These are phyloP conservation scores for Panagrolaimus sp. DNA, from an alignment of 1,140 invertebrate genomes.

Conservation along the genomic window DNA sequence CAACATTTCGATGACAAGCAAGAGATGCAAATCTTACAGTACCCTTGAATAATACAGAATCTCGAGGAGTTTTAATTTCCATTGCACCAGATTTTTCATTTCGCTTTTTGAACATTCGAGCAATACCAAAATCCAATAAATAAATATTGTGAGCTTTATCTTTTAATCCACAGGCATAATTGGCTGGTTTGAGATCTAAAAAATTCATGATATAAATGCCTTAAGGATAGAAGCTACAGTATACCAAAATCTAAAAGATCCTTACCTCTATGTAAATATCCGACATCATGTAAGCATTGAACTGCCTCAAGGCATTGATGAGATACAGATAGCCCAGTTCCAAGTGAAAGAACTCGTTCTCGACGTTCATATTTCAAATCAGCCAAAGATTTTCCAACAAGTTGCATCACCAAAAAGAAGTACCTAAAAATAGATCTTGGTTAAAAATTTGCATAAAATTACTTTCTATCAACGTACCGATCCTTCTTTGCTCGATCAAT, in stretches of 20 bases:
- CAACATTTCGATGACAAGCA: conserved; percentile 13
- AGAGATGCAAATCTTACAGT: conserved; percentile 25
- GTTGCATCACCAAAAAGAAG: conserved; percentile 21
- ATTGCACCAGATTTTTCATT: conserved; percentile 30
- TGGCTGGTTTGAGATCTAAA: conserved; percentile 17
- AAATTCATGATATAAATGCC: too few relatives aligned
- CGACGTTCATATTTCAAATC: conserved; percentile 2
- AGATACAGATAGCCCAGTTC: conserved; percentile 8
- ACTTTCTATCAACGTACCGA: too few relatives aligned
- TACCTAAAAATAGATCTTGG: too few relatives aligned
- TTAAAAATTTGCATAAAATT: too few relatives aligned
- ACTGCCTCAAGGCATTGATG: conserved; percentile 16
- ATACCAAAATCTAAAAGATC: too few relatives aligned
- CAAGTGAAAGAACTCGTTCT: conserved; percentile 7
- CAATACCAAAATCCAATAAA: conserved; percentile 25
- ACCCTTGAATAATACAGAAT: conserved; percentile 23
- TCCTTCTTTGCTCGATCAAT: conserved; percentile 28
- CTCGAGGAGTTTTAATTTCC: conserved; percentile 20
- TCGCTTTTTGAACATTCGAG: conserved; percentile 14
- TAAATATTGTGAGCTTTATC: conserved; percentile 17
- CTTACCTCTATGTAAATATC: conserved; percentile 21
- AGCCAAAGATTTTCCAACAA: conserved; percentile 14
- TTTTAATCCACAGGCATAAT: conserved; percentile 18
- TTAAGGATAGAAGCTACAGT: too few relatives aligned
- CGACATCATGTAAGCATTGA: conserved; percentile 10